phyloP scores from a whole-genome alignment of 2,888 invertebrate species.

The Globia sparganii region DNA sequence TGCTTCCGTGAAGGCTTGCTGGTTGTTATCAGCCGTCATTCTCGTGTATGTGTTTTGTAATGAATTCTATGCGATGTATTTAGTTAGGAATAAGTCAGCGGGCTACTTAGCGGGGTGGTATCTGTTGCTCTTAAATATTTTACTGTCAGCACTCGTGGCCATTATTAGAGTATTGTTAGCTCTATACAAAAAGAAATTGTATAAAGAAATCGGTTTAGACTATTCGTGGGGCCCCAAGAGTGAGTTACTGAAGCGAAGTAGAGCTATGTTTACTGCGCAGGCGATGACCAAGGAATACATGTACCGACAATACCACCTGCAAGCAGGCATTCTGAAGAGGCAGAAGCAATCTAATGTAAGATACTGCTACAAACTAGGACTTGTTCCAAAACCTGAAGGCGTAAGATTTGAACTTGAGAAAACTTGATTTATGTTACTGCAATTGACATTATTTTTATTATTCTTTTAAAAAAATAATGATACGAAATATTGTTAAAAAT shows the following conservation, averaged over 20 bases:
- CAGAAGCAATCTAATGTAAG: slow-evolving; percentile 78
- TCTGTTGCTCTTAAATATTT: slow-evolving; percentile 51
- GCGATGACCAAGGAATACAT: slow-evolving; percentile 89
- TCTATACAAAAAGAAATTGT: slow-evolving; percentile 67
- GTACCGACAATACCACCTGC: slow-evolving; percentile 86
- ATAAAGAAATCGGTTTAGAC: slow-evolving; percentile 71
- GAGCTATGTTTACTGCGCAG: slow-evolving; percentile 87
- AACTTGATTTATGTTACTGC: neutral
- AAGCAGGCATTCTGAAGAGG: slow-evolving; percentile 81
- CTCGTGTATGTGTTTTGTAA: slow-evolving; percentile 71
- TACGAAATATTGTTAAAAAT: neutral
- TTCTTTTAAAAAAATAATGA: neutral
- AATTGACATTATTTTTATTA: neutral
- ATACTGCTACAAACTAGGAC: slow-evolving; percentile 3
- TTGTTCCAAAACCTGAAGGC: slow-evolving; percentile 10
- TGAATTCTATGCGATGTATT: slow-evolving; percentile 65
- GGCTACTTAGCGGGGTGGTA: slow-evolving; percentile 61
- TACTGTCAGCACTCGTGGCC: slow-evolving; percentile 55
- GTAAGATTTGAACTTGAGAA: neutral
- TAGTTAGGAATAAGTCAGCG: neutral
- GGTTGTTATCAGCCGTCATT: slow-evolving; percentile 72
- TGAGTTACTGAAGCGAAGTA: slow-evolving; percentile 81
- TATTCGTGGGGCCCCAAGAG: slow-evolving; percentile 82
- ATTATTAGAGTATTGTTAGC: slow-evolving; percentile 68
- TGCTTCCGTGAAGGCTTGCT: slow-evolving; percentile 76